A percentile compares a stretch with the other conserved stretches of the same genome.
Conservation (phyloP, 2,888 invertebrate species). For the Pardosa pseudoannulata region DNA sequence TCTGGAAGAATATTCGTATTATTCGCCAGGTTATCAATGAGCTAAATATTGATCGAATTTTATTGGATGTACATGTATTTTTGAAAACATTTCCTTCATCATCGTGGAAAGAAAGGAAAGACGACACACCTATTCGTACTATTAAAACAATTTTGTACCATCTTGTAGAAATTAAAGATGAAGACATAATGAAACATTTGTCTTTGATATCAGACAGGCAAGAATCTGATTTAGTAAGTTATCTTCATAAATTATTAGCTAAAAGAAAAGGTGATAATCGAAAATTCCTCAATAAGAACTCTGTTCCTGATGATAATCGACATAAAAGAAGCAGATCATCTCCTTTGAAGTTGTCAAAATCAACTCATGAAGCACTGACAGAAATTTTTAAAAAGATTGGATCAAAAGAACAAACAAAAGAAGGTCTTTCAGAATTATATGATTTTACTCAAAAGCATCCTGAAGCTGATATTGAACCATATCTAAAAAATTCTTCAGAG, state of each 20-base stretch:
- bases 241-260: constrained; percentile 84
- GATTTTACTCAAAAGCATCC: constrained; percentile 88
- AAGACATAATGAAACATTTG: constrained; percentile 85
- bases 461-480: constrained; percentile 90
- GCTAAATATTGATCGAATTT: constrained; percentile 78
- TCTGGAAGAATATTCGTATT: constrained; percentile 95
- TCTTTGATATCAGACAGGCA: constrained; percentile 81
- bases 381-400: constrained; percentile 94
- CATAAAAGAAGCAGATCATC: constrained; percentile 53
- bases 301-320: constrained; percentile 76
- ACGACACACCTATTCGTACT: constrained; percentile 89
- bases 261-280: constrained; percentile 60
- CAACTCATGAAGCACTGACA: constrained; percentile 89
- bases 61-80: constrained; percentile 91
- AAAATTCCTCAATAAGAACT: constrained; percentile 47
- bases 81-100: constrained; percentile 89
- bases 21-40: constrained; percentile 85
- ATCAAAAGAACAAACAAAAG: constrained; percentile 87
- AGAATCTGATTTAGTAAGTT: constrained; percentile 90
- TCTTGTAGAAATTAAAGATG: constrained; percentile 91
- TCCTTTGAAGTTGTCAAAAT: constrained; percentile 61
- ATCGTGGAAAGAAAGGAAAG: constrained; percentile 90
- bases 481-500: constrained; percentile 88
- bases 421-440: constrained; percentile 87
- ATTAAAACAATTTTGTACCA: constrained; percentile 95